Base-by-base conservation (phyloP, 2,113 vertebrate species). In the Xenopus borealis region DNA sequence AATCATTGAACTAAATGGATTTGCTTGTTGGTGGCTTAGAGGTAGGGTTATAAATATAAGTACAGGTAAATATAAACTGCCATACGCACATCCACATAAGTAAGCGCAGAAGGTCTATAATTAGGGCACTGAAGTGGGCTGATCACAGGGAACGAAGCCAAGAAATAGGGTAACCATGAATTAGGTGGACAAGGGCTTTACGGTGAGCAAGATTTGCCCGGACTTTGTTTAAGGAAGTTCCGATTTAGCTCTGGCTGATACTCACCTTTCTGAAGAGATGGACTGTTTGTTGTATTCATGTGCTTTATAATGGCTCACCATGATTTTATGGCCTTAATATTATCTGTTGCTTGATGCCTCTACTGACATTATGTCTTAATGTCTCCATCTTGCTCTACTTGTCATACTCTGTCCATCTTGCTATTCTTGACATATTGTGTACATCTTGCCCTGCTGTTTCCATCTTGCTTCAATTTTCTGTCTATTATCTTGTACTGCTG, bases 131-230 rank as follows among this genome's bases (percentile, higher is more conserved):
- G 65, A 13, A 19, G 52, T 67, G 65, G 45, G 44, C 45, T 50
- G 45, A 67, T 67, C 45, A 23, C 65, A 66, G 63, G 65, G 65
- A 67, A 67, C 44, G 3, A 45, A 50, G 65, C 65, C 65, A 67
- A 67, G 65, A 50, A 67, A 50, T 20, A 67, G 65, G 45, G 65
- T 18, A 67, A 67, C 65, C n/a, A 23, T 50, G 65, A 67, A 67
- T 67, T 67, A 67, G 65, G 65, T 67, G 65, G 44, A 47, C 65
- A 67, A 67, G 65, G 65, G 45, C 20, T 67, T 47, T 19, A 20
- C 8, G 65, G 63, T 66, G 40, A 66, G 40, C 30, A 27, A 12
- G 47, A 50, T 1, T 40, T 40, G 33, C 12, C 47, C 47, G 11
- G 47, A 10, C 47, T 50, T 50, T 50, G 47, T 50, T 7, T 50